Evolutionary conservation across 2,797 vertebrate genomes (phyloP), one percentile per base, ranked within the genome.

Genomic region (Darevskia mixta): DNA sequence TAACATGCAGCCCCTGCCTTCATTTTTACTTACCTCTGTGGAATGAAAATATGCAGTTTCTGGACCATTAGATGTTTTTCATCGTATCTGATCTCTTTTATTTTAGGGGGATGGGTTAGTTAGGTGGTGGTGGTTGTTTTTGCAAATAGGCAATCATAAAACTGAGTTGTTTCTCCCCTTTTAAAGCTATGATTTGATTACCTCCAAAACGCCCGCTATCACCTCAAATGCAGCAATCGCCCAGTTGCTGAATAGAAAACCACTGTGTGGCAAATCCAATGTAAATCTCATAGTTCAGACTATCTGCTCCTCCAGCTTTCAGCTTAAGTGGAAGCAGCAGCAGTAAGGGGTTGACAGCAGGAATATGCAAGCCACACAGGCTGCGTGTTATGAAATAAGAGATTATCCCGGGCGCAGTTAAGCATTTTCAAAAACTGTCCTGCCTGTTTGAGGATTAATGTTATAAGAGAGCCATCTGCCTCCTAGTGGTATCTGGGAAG

Each of bases 281-380:
- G 85, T 43, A 93, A 88, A 92, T 91, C 88, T 91, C 79, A 79
- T 55, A 88, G 75, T 32, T 55, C n/a, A 77, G 79, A 82, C 75
- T 41, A 91, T 86, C 71, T 80, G 83, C 77, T 92, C 84, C 77
- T 92, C 84, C 85, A 89, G 89, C 18, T 83, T 87, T 83, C 89
- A 87, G 2, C 71, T 90, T 73, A 80, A 83, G 38, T 86, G 82
- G 55, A 90, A 90, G 38, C 78, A 86, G 80, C 73, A 86, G 55
- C 18, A 7, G 69, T 72, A 23, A 38, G 45, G 38, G 23, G 55
- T 90, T 79, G 43, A 38, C 67, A 90, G 38, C 2, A 55, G 88
- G 83, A 88, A 88, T 78, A 66, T 80, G 88, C 8, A 79, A 88
- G 55, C 55, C 41, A 67, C 17, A 41, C 27, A 29, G 78, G 29